Percentiles rank a stretch among this genome's conserved stretches.
phyloP scores from a whole-genome alignment of 2,888 invertebrate species.

The Ectemnius cavifrons region DNA sequence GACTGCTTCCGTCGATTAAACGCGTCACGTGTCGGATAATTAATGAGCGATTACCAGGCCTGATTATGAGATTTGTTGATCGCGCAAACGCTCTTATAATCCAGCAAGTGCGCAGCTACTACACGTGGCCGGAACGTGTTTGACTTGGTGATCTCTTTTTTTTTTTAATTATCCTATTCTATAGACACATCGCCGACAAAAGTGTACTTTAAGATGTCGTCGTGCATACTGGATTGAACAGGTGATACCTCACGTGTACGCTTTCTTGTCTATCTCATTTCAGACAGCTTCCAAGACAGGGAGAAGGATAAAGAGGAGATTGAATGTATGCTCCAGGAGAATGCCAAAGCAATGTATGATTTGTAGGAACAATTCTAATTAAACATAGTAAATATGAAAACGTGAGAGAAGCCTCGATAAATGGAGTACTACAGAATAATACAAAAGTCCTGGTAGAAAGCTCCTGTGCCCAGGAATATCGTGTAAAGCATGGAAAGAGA shows the following conservation, averaged over 20 bases:
- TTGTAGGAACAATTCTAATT: conserved; percentile 43
- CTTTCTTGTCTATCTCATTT: conserved; percentile 57
- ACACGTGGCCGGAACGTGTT: no score
- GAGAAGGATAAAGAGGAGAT: conserved; percentile 74
- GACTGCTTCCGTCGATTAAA: no score
- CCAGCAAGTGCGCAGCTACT: no score
- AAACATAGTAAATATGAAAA: conserved; percentile 30
- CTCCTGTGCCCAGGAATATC: conserved; percentile 26
- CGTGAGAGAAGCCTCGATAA: conserved; percentile 18
- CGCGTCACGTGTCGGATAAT: no score
- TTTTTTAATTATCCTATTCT: no score
- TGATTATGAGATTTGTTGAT: no score
- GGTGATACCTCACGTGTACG: conserved; percentile 42
- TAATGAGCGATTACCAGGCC: no score
- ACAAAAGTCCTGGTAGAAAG: conserved; percentile 16
- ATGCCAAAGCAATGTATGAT: conserved; percentile 75
- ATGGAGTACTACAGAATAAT: conserved; percentile 26
- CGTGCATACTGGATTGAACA: background rate
- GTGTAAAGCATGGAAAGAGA: conserved; percentile 22
- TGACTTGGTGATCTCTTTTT: no score
- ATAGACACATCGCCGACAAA: no score
- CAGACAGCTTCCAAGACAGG: conserved; percentile 75
- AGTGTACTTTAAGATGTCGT: background rate
- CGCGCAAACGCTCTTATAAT: no score
- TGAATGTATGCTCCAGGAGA: conserved; percentile 73